These are phyloP conservation scores for Empidonax traillii DNA, from an alignment of 2,113 vertebrate genomes.

Conservation along the genomic window DNA sequence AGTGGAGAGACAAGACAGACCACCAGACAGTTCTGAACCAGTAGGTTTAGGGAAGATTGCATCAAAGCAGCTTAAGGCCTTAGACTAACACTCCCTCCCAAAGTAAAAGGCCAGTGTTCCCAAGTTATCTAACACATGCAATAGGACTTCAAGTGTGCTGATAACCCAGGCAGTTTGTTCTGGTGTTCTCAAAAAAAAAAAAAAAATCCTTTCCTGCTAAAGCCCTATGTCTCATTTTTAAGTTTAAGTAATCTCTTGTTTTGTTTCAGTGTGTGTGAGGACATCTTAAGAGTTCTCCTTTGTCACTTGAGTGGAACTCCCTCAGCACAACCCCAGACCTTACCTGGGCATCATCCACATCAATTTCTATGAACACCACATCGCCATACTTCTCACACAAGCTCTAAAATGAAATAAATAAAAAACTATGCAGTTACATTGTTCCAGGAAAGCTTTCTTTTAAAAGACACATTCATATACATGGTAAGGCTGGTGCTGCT, in stretches of 20 bases:
- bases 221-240: background rate
- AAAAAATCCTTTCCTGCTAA: background rate
- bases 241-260: background rate
- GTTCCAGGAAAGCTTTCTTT: background rate
- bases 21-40: background rate
- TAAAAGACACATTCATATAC: background rate
- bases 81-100: background rate
- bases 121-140: background rate
- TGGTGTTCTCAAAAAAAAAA: background rate
- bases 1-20: background rate
- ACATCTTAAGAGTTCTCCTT: background rate
- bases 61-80: background rate
- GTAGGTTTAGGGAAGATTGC: background rate
- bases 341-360: conserved; percentile 88
- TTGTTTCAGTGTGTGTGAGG: background rate
- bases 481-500: background rate
- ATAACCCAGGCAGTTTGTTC: background rate
- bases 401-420: conserved; percentile 55
- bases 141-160: background rate
- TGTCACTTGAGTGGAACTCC: background rate
- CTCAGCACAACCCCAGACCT: background rate
- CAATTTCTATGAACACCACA: conserved; percentile 89
- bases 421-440: background rate
- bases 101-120: background rate
- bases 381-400: conserved; percentile 64